phyloP scores from a whole-genome alignment of 2,113 vertebrate genomes.

The Mastomys natalensis region DNA sequence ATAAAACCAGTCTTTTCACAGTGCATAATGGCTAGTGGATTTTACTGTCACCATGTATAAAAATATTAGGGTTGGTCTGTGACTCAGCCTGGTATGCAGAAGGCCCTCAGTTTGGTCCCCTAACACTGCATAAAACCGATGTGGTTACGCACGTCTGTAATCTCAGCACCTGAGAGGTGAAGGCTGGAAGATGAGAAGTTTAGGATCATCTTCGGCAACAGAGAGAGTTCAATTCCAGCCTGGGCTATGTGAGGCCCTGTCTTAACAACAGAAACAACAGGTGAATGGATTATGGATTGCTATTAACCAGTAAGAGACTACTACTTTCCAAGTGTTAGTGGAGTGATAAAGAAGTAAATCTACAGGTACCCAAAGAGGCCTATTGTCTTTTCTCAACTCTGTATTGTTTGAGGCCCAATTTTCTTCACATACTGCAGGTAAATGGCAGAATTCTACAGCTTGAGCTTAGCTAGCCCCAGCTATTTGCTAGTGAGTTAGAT shows the following conservation, averaged over 20 bases:
- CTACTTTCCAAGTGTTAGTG: neutral
- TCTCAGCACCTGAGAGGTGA: neutral
- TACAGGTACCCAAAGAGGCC: neutral
- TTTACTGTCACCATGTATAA: neutral
- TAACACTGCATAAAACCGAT: neutral
- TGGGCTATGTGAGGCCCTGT: neutral
- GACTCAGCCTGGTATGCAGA: neutral
- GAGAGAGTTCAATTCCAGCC: neutral
- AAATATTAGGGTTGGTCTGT: neutral
- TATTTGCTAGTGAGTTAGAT: neutral
- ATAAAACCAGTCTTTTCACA: neutral
- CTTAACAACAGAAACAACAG: neutral
- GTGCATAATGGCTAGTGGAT: neutral
- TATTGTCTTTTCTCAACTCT: neutral
- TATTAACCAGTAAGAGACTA: neutral
- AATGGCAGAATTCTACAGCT: accelerated
- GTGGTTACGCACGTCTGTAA: neutral
- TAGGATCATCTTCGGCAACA: neutral
- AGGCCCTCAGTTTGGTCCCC: neutral
- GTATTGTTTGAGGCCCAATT: neutral
- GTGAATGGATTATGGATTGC: neutral
- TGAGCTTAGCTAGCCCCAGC: neutral
- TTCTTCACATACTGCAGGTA: neutral
- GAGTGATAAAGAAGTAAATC: neutral
- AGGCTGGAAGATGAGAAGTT: neutral